Percentiles rank a stretch among this genome's conserved stretches.
phyloP scores from a whole-genome alignment of 2,888 invertebrate genomes.

The Agriopis leucophaearia region DNA sequence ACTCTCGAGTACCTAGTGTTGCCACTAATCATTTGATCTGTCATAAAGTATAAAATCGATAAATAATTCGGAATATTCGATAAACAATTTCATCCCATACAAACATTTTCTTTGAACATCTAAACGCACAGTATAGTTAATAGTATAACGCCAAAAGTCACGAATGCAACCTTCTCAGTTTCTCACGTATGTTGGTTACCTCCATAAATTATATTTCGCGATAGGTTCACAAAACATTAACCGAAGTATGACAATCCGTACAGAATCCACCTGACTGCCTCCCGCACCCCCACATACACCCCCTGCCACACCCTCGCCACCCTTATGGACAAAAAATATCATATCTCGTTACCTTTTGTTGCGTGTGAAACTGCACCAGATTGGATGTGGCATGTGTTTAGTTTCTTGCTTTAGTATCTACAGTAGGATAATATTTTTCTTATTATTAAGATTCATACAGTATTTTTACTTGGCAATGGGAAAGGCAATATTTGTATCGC shows the following conservation, averaged over 20 bases:
- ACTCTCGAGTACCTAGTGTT: too few relatives aligned
- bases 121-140: not conserved
- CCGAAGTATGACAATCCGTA: constrained; percentile 54
- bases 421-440: too few relatives aligned
- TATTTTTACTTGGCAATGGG: constrained; percentile 20
- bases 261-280: constrained; percentile 70
- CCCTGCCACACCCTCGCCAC: constrained; percentile 36
- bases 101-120: not conserved
- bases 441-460: not conserved
- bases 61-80: not conserved
- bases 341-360: constrained; percentile 69
- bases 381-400: constrained; percentile 59
- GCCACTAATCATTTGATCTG: too few relatives aligned
- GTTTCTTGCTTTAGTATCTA: constrained; percentile 40
- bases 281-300: constrained; percentile 28
- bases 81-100: not conserved
- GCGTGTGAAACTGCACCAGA: constrained; percentile 30
- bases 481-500: too few relatives aligned
- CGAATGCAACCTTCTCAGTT: constrained; percentile 50
- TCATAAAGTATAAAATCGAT: not conserved
- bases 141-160: constrained; percentile 34
- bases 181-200: constrained; percentile 64
- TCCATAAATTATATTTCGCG: constrained; percentile 61
- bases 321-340: constrained; percentile 65
- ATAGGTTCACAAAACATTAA: constrained; percentile 49